Evolutionary conservation across 2,113 vertebrate species (phyloP).

Genomic region (Tauraco erythrolophus): DNA sequence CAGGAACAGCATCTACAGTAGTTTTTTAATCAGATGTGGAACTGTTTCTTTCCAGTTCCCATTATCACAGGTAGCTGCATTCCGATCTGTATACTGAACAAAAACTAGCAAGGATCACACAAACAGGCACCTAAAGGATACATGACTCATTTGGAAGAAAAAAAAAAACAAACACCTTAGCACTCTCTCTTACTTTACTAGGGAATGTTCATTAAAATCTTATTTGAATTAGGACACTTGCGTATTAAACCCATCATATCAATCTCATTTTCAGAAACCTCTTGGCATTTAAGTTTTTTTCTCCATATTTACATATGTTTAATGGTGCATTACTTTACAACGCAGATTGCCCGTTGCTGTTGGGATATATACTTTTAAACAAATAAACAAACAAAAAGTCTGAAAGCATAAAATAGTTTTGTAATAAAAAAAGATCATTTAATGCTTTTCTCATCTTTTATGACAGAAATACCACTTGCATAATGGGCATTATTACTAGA

Average conservation of each 20-base stretch:
- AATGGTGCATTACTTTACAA: neutral
- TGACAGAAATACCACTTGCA: neutral
- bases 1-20: neutral
- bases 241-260: neutral
- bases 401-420: neutral
- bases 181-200: neutral
- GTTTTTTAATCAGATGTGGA: neutral
- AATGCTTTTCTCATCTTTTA: neutral
- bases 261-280: neutral
- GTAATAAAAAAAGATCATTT: neutral
- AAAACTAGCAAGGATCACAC: neutral
- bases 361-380: neutral
- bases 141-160: fast-evolving
- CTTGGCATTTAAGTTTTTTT: neutral
- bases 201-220: neutral
- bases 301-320: neutral
- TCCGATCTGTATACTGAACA: neutral
- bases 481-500: neutral
- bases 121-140: neutral
- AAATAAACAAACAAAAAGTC: neutral
- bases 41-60: neutral
- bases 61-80: neutral
- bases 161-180: neutral
- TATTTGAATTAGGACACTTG: neutral
- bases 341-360: neutral